Base-by-base conservation (phyloP, 2,113 vertebrate species). In the Atractosteus spatula region DNA sequence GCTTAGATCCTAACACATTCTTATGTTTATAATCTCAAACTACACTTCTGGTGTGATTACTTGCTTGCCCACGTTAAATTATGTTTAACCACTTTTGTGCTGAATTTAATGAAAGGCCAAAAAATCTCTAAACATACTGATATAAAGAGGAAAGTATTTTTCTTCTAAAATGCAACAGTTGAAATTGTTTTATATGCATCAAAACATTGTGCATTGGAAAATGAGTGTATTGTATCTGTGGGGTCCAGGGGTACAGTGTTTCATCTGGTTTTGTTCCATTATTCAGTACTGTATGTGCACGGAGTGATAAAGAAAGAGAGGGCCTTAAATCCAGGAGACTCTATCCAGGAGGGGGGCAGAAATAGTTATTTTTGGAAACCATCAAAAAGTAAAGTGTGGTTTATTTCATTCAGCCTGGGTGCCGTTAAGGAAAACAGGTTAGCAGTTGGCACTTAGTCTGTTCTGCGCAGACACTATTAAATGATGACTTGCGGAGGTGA, bases 401-500 rank as follows among this genome's bases (percentile, higher is more conserved):
- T 78, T 70, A 56, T 77, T 74, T 74, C 72, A 69, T 51, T 78
- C 70, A 70, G 17, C 68, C 55, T 61, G 59, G 14, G 17, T 71
- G 56, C 61, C 3, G 70, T 56, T 75, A 69, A 51, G 41, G 55
- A 69, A 73, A 78, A 78, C 71, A 68, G 69, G 77, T 55, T 47
- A 43, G 41, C 80, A 78, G 82, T 87, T 81, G 81, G 74, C 82
- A 78, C 80, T 73, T 68, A 65, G 61, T 55, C 74, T 74, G 77
- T 71, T 76, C 73, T 79, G 62, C 79, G 74, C 83, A 78, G 74
- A 59, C 13, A 29, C 64, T 61, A 65, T 86, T 76, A 79, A 84
- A 70, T 79, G 72, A 74, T 67, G 54, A n/a, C 76, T 83, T 83
- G 29, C 29, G 83, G 76, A 81, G 79, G 17, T 72, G 71, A 73